Percentiles rank a stretch among this genome's conserved stretches.
Evolutionary conservation across 2,113 vertebrate species (phyloP).

Genomic region (Otis tarda): DNA sequence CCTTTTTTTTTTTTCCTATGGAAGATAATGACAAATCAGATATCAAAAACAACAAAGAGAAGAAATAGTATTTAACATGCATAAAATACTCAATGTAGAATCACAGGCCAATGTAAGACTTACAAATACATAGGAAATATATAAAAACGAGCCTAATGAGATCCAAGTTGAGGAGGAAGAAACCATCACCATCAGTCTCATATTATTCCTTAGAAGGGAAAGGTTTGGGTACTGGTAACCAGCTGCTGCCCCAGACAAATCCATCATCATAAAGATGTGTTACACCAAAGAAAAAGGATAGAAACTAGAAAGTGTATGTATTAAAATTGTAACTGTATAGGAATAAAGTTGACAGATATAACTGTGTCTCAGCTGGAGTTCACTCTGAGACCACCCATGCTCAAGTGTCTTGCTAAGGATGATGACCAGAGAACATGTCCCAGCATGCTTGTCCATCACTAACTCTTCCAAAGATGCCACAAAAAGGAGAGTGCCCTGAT

Average conservation of each 20-base stretch:
- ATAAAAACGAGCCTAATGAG: rapidly evolving
- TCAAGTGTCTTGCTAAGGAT: background rate
- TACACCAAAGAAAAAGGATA: background rate
- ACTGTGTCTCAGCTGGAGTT: background rate
- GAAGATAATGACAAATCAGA: background rate
- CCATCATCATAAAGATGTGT: background rate
- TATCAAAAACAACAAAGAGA: background rate
- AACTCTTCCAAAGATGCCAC: background rate
- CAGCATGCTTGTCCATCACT: rapidly evolving
- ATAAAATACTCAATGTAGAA: background rate
- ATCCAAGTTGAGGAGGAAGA: background rate
- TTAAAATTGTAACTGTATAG: background rate
- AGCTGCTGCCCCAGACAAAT: background rate
- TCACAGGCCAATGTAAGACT: rapidly evolving
- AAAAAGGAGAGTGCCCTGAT: too few relatives aligned
- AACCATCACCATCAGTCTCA: background rate
- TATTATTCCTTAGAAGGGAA: background rate
- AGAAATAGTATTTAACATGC: background rate
- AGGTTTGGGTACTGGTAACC: rapidly evolving
- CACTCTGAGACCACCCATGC: background rate
- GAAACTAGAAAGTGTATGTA: background rate
- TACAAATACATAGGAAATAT: background rate
- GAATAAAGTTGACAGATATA: background rate
- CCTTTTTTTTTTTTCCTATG: rapidly evolving
- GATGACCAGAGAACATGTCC: background rate